Evolutionary conservation across 2,113 vertebrate species (phyloP).

Genomic region (Aphelocoma coerulescens): DNA sequence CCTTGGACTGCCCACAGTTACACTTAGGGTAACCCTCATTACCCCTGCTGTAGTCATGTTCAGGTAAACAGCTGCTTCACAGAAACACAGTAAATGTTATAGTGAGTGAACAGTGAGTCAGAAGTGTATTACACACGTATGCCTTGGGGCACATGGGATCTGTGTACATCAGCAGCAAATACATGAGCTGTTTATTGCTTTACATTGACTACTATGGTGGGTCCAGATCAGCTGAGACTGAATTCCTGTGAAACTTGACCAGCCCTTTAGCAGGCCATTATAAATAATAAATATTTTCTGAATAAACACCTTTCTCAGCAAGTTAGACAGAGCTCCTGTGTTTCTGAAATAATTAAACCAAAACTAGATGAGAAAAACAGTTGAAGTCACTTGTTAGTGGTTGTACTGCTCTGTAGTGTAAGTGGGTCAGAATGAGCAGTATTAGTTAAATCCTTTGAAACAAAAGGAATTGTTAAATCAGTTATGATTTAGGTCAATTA

Average conservation of each 20-base stretch:
- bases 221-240: neutral
- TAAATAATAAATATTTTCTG: neutral
- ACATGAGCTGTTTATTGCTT: neutral
- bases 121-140: accelerated
- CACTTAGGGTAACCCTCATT: accelerated
- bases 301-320: neutral
- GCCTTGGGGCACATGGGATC: accelerated
- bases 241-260: neutral
- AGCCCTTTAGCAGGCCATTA: neutral
- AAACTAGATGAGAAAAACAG: neutral
- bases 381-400: neutral
- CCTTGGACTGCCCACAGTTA: neutral
- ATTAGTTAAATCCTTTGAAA: conserved; percentile 21
- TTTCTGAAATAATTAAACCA: neutral
- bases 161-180: accelerated
- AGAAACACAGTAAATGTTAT: accelerated
- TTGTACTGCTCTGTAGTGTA: neutral
- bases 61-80: neutral
- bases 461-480: conserved; percentile 21
- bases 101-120: accelerated
- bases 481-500: conserved; percentile 12
- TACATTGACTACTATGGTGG: accelerated
- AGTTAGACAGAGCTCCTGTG: neutral
- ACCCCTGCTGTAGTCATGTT: neutral
- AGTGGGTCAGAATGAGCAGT: neutral